Evolutionary conservation across 1,140 invertebrate species (phyloP), one percentile per base, ranked within the genome.

Genomic region (Hormaphis cornu): DNA sequence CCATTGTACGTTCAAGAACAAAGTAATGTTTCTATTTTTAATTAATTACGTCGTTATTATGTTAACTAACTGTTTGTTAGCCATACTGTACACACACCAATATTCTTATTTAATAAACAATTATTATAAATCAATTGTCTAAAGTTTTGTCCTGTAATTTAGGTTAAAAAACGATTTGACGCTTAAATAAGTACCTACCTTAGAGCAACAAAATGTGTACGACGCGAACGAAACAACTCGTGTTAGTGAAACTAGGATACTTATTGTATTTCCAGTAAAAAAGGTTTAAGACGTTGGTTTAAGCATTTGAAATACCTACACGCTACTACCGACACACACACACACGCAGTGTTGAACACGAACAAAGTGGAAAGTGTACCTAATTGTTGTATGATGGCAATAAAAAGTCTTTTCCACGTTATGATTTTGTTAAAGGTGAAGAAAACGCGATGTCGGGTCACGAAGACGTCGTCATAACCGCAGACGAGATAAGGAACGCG

Each of bases 401-500:
- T 37, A n/a, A n/a, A n/a, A n/a, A 58, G 54, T 18, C 48, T 63
- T 66, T 50, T 50, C 61, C 44, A 66, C 18, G n/a, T 66, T 66
- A 66, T 66, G 50, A 66, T 66, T 66, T 66, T 66, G 61, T 66
- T 66, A 44, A 66, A 66, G 61, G 61, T 66, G n/a, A n/a, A n/a
- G n/a, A n/a, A n/a, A n/a, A n/a, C 20, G 50, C 40, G 44, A 66
- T 66, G 61, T 33, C 61, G 35, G 22, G 40, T 48, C 48, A 66
- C 18, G 61, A 66, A 66, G 61, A 66, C n/a, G 48, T n/a, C 18
- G n/a, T 37, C 40, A 20, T 50, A 50, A 48, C 61, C 28, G 28
- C 30, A 20, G 61, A 66, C 35, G 61, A 66, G 50, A 46, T 66
- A 16, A 33, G 24, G 18, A 66, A 46, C 12, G 61, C 61, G 24